These are phyloP conservation scores for Drosophila mayaguana DNA, from an alignment of 2,888 invertebrate species.

Conservation along the genomic window DNA sequence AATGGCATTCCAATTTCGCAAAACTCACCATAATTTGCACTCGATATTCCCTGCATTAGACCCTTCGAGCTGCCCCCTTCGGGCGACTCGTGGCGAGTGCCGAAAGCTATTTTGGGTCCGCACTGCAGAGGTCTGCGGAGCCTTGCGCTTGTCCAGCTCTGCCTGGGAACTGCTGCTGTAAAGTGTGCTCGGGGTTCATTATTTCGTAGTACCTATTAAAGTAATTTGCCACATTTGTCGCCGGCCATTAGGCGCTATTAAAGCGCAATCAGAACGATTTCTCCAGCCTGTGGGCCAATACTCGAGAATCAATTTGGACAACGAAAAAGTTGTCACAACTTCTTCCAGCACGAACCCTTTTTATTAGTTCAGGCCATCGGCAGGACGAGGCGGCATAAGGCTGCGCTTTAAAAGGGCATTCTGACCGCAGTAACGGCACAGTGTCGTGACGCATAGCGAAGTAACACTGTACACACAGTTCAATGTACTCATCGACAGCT, in stretches of 20 bases:
- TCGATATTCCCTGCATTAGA: slow-evolving; percentile 3
- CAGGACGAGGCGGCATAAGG: slow-evolving; percentile 14
- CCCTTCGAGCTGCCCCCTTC: neutral
- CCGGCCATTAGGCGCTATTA: slow-evolving; percentile 76
- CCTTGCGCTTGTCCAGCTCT: slow-evolving; percentile 11
- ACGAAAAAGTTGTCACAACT: slow-evolving; percentile 58
- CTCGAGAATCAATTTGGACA: slow-evolving; percentile 66
- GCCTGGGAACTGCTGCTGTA: slow-evolving; percentile 27
- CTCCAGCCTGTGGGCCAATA: slow-evolving; percentile 34
- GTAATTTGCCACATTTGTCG: slow-evolving; percentile 80
- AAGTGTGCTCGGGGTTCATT: slow-evolving; percentile 65
- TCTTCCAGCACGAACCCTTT: slow-evolving; percentile 57
- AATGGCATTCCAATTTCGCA: slow-evolving; percentile 44
- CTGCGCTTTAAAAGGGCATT: slow-evolving; percentile 45
- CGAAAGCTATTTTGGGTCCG: slow-evolving; percentile 29
- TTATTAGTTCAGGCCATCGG: slow-evolving; percentile 64
- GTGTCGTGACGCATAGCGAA: slow-evolving; percentile 22
- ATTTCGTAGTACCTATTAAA: slow-evolving; percentile 73
- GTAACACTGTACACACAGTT: slow-evolving; percentile 47
- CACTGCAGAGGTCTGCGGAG: neutral
- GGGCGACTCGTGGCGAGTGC: slow-evolving; percentile 5
- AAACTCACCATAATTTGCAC: slow-evolving; percentile 37
- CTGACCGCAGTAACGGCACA: slow-evolving; percentile 42
- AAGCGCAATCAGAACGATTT: slow-evolving; percentile 70
- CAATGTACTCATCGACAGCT: slow-evolving; percentile 52